phyloP scores from a whole-genome alignment of 2,888 invertebrate species.

The Blastobasis adustella region DNA sequence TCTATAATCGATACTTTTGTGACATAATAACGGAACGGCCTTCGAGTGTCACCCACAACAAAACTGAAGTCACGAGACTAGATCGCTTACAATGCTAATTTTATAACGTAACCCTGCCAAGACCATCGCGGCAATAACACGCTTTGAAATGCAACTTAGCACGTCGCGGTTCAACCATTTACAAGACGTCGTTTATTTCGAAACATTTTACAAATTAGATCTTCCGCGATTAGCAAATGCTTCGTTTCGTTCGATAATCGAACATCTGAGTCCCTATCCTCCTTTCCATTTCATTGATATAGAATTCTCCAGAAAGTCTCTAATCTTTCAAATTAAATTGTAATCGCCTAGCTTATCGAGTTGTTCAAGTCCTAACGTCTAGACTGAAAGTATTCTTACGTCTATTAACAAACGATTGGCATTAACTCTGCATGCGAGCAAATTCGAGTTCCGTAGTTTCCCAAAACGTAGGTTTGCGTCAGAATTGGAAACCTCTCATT shows the following conservation, averaged over 20 bases:
- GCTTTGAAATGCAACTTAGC: slow-evolving; percentile 5
- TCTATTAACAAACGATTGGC: no score
- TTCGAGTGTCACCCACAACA: slow-evolving; percentile 11
- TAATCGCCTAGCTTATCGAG: no score
- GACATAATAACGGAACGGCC: slow-evolving; percentile 16
- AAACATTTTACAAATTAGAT: background rate
- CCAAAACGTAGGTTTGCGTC: slow-evolving; percentile 57
- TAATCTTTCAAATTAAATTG: no score
- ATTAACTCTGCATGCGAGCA: no score
- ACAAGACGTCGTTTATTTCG: slow-evolving; percentile 15
- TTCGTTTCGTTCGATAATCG: background rate
- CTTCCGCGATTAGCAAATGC: background rate
- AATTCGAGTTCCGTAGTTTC: slow-evolving; percentile 11
- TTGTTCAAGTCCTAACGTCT: no score
- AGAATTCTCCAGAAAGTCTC: no score
- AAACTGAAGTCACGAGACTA: slow-evolving; percentile 13
- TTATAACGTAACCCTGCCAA: slow-evolving; percentile 12
- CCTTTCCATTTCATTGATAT: background rate
- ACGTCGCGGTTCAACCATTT: slow-evolving; percentile 13
- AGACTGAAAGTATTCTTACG: no score
- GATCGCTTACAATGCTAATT: slow-evolving; percentile 7
- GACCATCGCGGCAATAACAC: slow-evolving; percentile 7
- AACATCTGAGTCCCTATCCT: background rate
- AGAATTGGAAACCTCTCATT: slow-evolving; percentile 73
- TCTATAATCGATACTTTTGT: background rate